Percentiles rank a stretch among this genome's conserved stretches.
Evolutionary conservation across 2,113 vertebrate genomes (phyloP).

Genomic region (Ardeotis arabs): DNA sequence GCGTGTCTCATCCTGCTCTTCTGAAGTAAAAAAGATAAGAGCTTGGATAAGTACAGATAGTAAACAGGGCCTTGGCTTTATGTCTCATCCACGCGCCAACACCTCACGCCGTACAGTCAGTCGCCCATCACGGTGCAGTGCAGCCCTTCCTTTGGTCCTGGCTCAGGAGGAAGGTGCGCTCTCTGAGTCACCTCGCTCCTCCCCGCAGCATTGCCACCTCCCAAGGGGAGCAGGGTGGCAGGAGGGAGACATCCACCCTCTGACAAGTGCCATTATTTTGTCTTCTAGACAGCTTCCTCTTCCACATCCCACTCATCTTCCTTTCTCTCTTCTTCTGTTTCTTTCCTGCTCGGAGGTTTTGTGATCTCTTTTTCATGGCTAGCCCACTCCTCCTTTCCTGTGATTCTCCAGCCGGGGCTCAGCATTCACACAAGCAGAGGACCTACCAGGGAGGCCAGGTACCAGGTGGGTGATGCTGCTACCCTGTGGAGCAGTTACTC

Average conservation of each 20-base stretch:
- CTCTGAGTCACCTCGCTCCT: neutral
- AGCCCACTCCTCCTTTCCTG: neutral
- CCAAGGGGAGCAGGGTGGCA: accelerated
- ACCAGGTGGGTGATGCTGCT: neutral
- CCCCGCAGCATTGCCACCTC: neutral
- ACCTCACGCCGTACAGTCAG: accelerated
- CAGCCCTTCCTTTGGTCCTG: neutral
- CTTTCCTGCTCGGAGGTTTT: neutral
- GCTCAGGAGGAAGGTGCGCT: accelerated
- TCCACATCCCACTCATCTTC: neutral
- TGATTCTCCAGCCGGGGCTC: neutral
- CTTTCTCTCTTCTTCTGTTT: neutral
- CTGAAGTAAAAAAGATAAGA: neutral
- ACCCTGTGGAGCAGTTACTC: neutral
- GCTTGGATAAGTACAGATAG: neutral
- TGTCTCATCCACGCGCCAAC: neutral
- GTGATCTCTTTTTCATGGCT: neutral
- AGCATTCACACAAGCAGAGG: neutral
- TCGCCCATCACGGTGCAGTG: accelerated
- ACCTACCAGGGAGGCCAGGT: accelerated
- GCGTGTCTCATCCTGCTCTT: neutral
- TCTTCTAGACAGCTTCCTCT: neutral
- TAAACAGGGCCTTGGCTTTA: neutral
- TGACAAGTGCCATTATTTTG: neutral
- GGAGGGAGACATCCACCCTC: neutral